These are phyloP conservation scores for Cyclargus thomasi DNA, from an alignment of 1,140 invertebrate genomes.

Conservation along the genomic window DNA sequence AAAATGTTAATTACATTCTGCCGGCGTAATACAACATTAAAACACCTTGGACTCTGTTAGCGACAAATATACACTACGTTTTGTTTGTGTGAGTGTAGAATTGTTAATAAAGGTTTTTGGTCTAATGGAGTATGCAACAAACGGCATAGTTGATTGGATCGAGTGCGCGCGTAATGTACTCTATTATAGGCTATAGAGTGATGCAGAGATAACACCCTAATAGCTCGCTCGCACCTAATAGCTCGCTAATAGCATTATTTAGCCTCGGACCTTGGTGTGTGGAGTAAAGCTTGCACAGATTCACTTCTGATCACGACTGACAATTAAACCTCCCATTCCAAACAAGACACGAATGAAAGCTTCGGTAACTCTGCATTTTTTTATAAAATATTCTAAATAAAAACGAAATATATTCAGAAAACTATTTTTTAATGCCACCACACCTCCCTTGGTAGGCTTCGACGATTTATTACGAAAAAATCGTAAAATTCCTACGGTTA, in stretches of 20 bases:
- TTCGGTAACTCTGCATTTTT: no score
- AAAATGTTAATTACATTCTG: conserved; percentile 1
- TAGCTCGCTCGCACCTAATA: background rate
- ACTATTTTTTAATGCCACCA: no score
- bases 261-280: background rate
- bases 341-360: no score
- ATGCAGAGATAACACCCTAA: background rate
- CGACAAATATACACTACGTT: background rate
- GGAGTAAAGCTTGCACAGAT: background rate
- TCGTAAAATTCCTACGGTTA: background rate
- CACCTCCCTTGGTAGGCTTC: no score
- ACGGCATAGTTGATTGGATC: background rate
- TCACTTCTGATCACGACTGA: background rate
- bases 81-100: background rate
- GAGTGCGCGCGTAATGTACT: background rate
- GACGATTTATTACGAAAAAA: background rate
- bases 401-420: no score
- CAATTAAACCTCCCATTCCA: no score
- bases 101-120: background rate
- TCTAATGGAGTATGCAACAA: background rate
- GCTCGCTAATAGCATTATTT: background rate
- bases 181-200: background rate
- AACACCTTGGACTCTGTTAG: background rate
- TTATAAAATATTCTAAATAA: no score
- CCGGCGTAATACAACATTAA: background rate